These are phyloP conservation scores for Coenonympha glycerion DNA, from an alignment of 2,888 invertebrate species.

Conservation along the genomic window DNA sequence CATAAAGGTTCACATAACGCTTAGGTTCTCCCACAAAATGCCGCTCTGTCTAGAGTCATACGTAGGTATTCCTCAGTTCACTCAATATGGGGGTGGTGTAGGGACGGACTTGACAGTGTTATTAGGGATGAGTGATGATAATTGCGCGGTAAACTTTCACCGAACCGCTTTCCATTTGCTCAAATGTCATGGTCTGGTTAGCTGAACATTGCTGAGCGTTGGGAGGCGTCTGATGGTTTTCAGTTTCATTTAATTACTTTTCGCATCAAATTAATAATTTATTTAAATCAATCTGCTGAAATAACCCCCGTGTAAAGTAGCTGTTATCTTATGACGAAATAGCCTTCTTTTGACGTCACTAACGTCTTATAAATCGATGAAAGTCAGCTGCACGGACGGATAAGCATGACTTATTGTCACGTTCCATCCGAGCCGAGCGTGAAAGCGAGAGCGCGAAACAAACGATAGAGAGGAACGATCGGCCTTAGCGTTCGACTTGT, in stretches of 20 bases:
- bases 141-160: conserved; percentile 25
- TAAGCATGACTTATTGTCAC: too few relatives aligned
- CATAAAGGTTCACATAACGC: neutral
- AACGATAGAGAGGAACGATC: too few relatives aligned
- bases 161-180: conserved; percentile 23
- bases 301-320: too few relatives aligned
- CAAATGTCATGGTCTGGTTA: conserved; percentile 13
- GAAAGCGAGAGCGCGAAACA: too few relatives aligned
- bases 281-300: too few relatives aligned
- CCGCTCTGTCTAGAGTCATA: neutral
- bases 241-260: neutral
- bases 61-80: neutral
- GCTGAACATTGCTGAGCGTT: neutral
- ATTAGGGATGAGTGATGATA: conserved; percentile 32
- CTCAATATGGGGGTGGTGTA: conserved; percentile 16
- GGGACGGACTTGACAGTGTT: conserved; percentile 22
- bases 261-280: too few relatives aligned
- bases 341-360: too few relatives aligned
- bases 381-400: too few relatives aligned
- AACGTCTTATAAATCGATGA: too few relatives aligned
- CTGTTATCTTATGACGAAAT: too few relatives aligned
- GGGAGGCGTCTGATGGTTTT: neutral
- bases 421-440: too few relatives aligned
- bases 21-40: neutral
- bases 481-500: too few relatives aligned